Base-by-base conservation (phyloP, 2,797 vertebrate species). In the Anomalospiza imberbis region DNA sequence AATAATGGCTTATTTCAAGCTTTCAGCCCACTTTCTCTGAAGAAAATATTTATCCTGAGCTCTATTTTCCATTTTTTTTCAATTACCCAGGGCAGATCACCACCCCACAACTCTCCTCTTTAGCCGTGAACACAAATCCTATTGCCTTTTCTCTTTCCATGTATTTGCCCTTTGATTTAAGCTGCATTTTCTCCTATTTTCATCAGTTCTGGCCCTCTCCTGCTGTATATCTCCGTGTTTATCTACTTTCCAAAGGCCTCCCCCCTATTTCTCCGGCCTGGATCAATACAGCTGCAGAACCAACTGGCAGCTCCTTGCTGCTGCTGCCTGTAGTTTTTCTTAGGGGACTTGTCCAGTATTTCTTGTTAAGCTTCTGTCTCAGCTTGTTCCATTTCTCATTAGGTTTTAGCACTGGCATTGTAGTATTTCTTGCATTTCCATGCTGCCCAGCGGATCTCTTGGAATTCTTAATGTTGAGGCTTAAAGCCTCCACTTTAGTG, bases 341-440 rank as follows among this genome's bases (percentile, higher is more conserved):
- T 40, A 78, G 93, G 94, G 94, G 95, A 94, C 88, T 31, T 90
- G 96, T 94, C 95, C 96, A 91, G 95, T 97, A 97, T 98, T 98
- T 98, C 98, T 98, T 97, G 97, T 94, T 95, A 95, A 97, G 97
- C 97, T 93, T 95, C 97, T 96, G 96, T 96, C 97, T 97, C 94
- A 77, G 95, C 95, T 58, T 66, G 96, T 95, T 96, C 88, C 61
- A 94, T 96, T 97, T 97, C 97, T 98, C 97, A 97, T 97, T 97
- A 97, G 96, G 96, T 92, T 94, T 96, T 94, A 94, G 96, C 81
- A 3, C 83, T 65, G 95, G 86, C 51, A 67, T 55, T 86, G 97
- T 91, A 84, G 96, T 98, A 98, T 98, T 98, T 98, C 98, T 98
- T 95, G 89, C 79, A 79, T 81, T n/a, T 93, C 85, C n/a, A 58